Percentiles rank a stretch among this genome's conserved stretches.
Conservation (phyloP, 2,888 invertebrate genomes). For the Minunthozetes semirufus region DNA sequence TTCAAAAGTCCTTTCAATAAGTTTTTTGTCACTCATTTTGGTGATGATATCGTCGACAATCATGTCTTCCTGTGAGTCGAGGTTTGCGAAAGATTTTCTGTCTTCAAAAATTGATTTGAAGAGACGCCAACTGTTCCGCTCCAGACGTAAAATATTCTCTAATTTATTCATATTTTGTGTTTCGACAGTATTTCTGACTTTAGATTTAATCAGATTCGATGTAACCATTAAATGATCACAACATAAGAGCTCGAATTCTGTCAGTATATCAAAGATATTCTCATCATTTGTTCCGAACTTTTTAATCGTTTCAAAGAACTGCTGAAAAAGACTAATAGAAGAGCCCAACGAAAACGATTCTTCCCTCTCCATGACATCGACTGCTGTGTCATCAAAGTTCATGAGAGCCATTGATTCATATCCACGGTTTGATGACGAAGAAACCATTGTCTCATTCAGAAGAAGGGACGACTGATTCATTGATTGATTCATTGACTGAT, state of each 20-base stretch:
- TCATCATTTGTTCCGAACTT: conserved; percentile 12
- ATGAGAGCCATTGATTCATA: not conserved
- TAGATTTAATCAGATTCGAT: conserved; percentile 49
- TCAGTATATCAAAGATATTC: conserved; percentile 57
- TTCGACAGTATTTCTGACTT: conserved; percentile 40
- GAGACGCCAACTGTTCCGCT: conserved; percentile 81
- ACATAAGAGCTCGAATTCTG: conserved; percentile 60
- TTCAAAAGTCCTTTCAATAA: conserved; percentile 57
- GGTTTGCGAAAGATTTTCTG: conserved; percentile 52
- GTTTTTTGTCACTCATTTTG: conserved; percentile 57
- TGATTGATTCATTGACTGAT: not conserved
- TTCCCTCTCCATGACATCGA: not conserved
- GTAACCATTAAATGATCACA: conserved; percentile 57
- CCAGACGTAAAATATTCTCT: conserved; percentile 59
- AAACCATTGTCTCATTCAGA: too few species aligned
- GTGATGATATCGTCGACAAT: conserved; percentile 37
- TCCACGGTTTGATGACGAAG: not conserved
- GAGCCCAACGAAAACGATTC: not conserved
- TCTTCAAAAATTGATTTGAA: conserved; percentile 74
- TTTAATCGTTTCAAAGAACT: conserved; percentile 21
- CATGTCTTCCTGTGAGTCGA: conserved; percentile 39
- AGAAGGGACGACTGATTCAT: not conserved
- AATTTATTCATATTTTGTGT: conserved; percentile 30
- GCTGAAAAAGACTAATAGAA: conserved; percentile 6
- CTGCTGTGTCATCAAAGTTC: not conserved